Conservation (phyloP, 2,888 invertebrate species). For the Troides helena region DNA sequence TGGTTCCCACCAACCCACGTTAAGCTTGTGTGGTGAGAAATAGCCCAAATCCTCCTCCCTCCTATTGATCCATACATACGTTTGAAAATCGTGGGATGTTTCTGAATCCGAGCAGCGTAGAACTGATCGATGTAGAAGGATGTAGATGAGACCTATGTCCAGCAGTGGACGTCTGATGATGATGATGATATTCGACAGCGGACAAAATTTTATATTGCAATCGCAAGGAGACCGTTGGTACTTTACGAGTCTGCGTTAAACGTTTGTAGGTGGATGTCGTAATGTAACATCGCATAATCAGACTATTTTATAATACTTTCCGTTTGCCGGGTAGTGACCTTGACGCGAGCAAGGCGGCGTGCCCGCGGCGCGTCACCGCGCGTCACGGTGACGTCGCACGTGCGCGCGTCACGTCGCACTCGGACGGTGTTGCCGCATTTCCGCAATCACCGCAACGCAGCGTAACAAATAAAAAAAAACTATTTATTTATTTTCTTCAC, state of each 20-base stretch:
- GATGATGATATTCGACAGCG: too few relatives aligned
- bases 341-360: constrained; percentile 38
- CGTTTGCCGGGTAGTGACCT: constrained; percentile 51
- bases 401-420: constrained; percentile 31
- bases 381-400: constrained; percentile 38
- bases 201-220: neutral
- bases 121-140: too few relatives aligned
- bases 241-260: constrained; percentile 3
- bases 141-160: too few relatives aligned
- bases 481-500: neutral
- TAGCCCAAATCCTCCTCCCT: too few relatives aligned
- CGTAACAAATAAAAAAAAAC: neutral
- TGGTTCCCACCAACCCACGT: too few relatives aligned
- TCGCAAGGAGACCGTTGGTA: neutral
- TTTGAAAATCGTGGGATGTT: too few relatives aligned
- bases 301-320: constrained; percentile 48
- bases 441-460: neutral
- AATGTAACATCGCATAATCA: constrained; percentile 53
- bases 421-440: constrained; percentile 11
- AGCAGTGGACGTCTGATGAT: too few relatives aligned
- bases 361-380: constrained; percentile 37
- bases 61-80: too few relatives aligned
- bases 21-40: too few relatives aligned
- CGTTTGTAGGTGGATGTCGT: constrained; percentile 28
- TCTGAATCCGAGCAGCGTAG: too few relatives aligned